Evolutionary conservation across 2,888 invertebrate genomes (phyloP), one percentile per base, ranked within the genome.

Genomic region (Conchocele bisecta): DNA sequence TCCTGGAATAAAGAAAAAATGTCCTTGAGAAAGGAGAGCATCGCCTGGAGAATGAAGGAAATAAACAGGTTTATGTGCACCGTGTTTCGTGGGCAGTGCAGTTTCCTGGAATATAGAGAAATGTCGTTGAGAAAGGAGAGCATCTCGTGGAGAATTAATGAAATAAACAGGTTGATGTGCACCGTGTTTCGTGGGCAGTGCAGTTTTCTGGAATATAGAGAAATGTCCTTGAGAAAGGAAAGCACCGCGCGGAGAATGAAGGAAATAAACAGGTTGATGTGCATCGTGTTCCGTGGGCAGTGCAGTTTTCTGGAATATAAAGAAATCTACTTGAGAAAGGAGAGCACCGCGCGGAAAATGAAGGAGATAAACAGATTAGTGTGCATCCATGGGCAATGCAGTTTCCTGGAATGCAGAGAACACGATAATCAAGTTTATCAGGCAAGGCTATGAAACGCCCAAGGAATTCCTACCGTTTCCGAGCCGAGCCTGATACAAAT

Each of bases 311-410:
- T 95, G 89, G n/a, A 69, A 71, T 37, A 53, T 33, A 54, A 67
- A 63, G 46, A 51, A 46, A 61, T n/a, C n/a, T 9, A 20, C 9
- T 42, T 35, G 11, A 15, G 37, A 11, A 35, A 11, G 37, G 26
- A n/a, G 88, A 94, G 92, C 60, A 93, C 93, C 0, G 94, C 94
- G 60, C 94, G 92, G 42, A 94, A 90, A 75, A 94, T 94, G 89
- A 94, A 95, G 0, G 94, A 94, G 0, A 93, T 92, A 88, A 95
- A 95, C 50, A 95, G 91, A 85, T 95, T 94, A 92, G 94, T 93
- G 89, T 95, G 95, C 0, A 95, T 92, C 77, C 94, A 91, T 2
- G 94, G 93, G 87, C 94, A 95, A 82, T 94, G 93, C 29, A 95
- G 91, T 86, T 93, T 93, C 89, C 94, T 95, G 89, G n/a, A 69